Percentiles rank a stretch among this genome's conserved stretches.
phyloP scores from a whole-genome alignment of 2,888 invertebrate genomes.

The Hypolimnas misippus region DNA sequence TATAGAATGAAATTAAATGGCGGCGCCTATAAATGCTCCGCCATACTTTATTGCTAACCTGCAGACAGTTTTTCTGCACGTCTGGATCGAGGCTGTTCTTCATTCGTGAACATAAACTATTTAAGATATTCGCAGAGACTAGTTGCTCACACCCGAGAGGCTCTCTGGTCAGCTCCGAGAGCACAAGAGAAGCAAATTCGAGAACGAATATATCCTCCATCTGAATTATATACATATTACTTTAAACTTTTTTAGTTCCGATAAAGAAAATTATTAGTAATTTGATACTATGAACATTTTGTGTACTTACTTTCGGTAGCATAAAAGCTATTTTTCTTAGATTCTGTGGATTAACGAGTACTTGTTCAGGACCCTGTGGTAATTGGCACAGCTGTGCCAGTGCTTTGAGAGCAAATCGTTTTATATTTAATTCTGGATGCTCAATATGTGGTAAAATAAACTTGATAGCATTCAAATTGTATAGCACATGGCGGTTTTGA shows the following conservation, averaged over 20 bases:
- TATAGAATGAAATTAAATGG: no score
- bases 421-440: constrained; percentile 67
- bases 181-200: constrained; percentile 80
- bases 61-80: constrained; percentile 81
- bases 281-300: no score
- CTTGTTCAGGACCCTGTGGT: constrained; percentile 72
- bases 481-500: constrained; percentile 64
- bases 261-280: no score
- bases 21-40: no score
- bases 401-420: constrained; percentile 80
- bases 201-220: constrained; percentile 78
- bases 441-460: constrained; percentile 69
- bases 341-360: constrained; percentile 65
- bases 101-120: constrained; percentile 75
- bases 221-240: constrained; percentile 46
- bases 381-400: constrained; percentile 79
- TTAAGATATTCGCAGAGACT: constrained; percentile 70
- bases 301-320: constrained; percentile 53
- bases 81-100: constrained; percentile 82
- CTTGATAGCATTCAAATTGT: constrained; percentile 62
- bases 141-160: constrained; percentile 75
- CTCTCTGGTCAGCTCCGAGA: constrained; percentile 78
- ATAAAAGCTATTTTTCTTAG: constrained; percentile 70
- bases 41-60: constrained; percentile 71
- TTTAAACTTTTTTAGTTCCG: neutral